Percentiles rank a stretch among this genome's conserved stretches.
Evolutionary conservation across 2,113 vertebrate genomes (phyloP).

Genomic region (Recurvirostra avosetta): DNA sequence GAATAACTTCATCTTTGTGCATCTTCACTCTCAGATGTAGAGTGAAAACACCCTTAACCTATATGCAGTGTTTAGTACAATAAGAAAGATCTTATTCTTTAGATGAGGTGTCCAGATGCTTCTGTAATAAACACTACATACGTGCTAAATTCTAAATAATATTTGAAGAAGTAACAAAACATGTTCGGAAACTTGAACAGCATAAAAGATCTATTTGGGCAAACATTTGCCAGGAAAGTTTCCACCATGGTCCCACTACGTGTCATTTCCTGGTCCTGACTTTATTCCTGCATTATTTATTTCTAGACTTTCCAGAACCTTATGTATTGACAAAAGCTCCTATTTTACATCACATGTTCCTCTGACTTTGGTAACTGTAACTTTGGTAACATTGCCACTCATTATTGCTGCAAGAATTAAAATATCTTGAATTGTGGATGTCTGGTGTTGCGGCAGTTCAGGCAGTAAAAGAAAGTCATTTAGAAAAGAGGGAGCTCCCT

Average conservation of each 20-base stretch:
- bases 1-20: background rate
- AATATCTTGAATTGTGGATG: background rate
- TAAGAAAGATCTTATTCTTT: background rate
- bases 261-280: background rate
- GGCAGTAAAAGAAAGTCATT: background rate
- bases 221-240: background rate
- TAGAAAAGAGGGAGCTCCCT: background rate
- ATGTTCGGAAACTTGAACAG: background rate
- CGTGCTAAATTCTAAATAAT: background rate
- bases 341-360: background rate
- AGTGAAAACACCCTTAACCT: background rate
- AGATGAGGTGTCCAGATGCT: background rate
- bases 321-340: background rate
- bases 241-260: background rate
- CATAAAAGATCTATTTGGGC: background rate
- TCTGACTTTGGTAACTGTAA: background rate
- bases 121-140: background rate
- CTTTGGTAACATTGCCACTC: background rate
- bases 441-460: accelerated
- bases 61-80: background rate
- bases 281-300: background rate
- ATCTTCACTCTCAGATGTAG: background rate
- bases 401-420: background rate
- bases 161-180: background rate
- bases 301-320: background rate